These are phyloP conservation scores for Eupithecia abbreviata DNA, from an alignment of 2,888 invertebrate genomes.

Conservation along the genomic window DNA sequence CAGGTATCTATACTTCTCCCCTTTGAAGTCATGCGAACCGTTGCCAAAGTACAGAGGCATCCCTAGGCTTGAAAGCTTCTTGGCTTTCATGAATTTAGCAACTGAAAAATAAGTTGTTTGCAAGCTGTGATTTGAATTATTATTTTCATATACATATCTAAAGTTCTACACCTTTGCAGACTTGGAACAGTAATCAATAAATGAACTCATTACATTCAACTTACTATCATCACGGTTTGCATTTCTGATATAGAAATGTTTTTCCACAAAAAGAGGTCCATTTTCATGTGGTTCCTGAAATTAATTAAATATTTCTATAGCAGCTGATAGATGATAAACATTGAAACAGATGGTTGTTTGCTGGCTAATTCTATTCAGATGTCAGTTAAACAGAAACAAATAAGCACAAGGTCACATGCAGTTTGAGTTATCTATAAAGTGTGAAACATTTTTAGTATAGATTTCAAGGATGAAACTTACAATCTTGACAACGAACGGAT, in stretches of 20 bases:
- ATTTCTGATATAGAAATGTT: slow-evolving; percentile 93
- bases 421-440: background rate
- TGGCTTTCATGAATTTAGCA: slow-evolving; percentile 86
- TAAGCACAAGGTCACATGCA: background rate
- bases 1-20: slow-evolving; percentile 92
- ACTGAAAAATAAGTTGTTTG: slow-evolving; percentile 80
- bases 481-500: slow-evolving; percentile 90
- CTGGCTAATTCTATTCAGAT: background rate
- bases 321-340: background rate
- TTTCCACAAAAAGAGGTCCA: slow-evolving; percentile 97
- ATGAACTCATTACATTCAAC: slow-evolving; percentile 47
- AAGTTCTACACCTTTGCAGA: background rate
- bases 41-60: slow-evolving; percentile 93
- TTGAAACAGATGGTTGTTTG: background rate
- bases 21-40: slow-evolving; percentile 91
- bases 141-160: background rate
- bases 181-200: background rate
- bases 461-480: slow-evolving; percentile 76
- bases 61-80: slow-evolving; percentile 89
- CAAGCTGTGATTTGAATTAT: background rate
- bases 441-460: background rate
- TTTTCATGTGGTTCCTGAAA: slow-evolving; percentile 93
- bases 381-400: too few species aligned
- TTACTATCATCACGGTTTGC: slow-evolving; percentile 88
- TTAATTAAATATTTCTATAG: background rate